These are phyloP conservation scores for Genyomyrus donnyi DNA, from an alignment of 2,113 vertebrate genomes.

Conservation along the genomic window DNA sequence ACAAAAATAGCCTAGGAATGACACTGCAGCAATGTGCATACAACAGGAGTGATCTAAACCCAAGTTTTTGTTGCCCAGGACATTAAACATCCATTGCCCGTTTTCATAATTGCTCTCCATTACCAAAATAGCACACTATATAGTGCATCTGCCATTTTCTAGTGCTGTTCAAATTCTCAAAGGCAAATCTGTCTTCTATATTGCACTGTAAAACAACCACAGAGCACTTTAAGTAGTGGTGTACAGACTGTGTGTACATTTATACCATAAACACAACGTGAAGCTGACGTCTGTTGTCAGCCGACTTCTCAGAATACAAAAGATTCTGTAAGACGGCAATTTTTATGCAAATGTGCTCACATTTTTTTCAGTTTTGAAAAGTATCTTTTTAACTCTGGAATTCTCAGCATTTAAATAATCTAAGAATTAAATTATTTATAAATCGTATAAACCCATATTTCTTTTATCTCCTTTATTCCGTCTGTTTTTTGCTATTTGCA, in stretches of 20 bases:
- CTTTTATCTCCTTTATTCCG: not conserved
- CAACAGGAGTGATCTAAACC: not conserved
- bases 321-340: not conserved
- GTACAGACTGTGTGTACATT: not conserved
- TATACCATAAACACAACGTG: not conserved
- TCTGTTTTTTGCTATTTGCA: not conserved
- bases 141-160: not conserved
- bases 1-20: not conserved
- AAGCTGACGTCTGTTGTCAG: not conserved
- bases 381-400: not conserved
- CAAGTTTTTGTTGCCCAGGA: not conserved
- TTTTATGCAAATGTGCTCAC: not conserved
- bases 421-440: not conserved
- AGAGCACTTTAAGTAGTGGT: not conserved
- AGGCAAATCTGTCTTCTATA: not conserved
- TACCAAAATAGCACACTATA: not conserved
- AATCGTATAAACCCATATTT: not conserved
- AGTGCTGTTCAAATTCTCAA: not conserved
- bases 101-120: not conserved
- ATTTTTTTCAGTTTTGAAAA: not conserved
- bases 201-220: not conserved
- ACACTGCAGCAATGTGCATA: not conserved
- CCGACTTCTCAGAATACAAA: not conserved
- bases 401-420: not conserved
- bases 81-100: not conserved